Percentiles rank a stretch among this genome's conserved stretches.
Evolutionary conservation across 35 echinoderm and acorn worm genomes (phyloP).

Genomic region (Holothuria glaberrima): DNA sequence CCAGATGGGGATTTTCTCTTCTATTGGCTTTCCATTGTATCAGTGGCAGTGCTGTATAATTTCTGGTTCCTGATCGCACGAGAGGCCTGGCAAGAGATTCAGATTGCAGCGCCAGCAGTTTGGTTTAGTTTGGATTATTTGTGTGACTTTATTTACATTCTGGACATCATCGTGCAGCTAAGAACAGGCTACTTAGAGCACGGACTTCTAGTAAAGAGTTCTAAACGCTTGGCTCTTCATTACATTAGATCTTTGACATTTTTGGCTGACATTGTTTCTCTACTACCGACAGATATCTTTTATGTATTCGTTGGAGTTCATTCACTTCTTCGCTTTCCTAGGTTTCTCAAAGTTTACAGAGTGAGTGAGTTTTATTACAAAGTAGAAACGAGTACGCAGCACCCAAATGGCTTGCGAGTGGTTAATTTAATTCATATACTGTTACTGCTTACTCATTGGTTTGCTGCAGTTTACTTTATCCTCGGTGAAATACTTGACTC

Average conservation of each 20-base stretch:
- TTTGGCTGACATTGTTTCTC: constrained; percentile 61
- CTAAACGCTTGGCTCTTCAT: constrained; percentile 61
- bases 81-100: constrained; percentile 91
- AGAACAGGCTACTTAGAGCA: constrained; percentile 89
- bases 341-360: constrained; percentile 80
- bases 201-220: constrained; percentile 73
- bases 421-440: constrained; percentile 82
- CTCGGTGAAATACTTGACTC: constrained; percentile 36
- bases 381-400: constrained; percentile 66
- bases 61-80: constrained; percentile 87
- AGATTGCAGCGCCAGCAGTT: constrained; percentile 32
- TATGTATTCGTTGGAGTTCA: constrained; percentile 63
- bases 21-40: constrained; percentile 84
- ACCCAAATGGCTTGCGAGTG: constrained; percentile 82
- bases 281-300: constrained; percentile 80
- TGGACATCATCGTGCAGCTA: constrained; percentile 87
- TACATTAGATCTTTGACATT: constrained; percentile 73
- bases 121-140: constrained; percentile 98
- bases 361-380: constrained; percentile 70
- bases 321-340: constrained; percentile 53
- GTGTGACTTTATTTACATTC: constrained; percentile 83
- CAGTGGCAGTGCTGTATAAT: constrained; percentile 78
- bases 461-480: constrained; percentile 81
- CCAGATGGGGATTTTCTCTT: constrained; percentile 73
- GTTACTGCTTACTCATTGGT: constrained; percentile 87